A percentile compares a stretch with the other conserved stretches of the same genome.
Evolutionary conservation across 2,797 vertebrate species (phyloP).

Genomic region (Rhincodon typus): DNA sequence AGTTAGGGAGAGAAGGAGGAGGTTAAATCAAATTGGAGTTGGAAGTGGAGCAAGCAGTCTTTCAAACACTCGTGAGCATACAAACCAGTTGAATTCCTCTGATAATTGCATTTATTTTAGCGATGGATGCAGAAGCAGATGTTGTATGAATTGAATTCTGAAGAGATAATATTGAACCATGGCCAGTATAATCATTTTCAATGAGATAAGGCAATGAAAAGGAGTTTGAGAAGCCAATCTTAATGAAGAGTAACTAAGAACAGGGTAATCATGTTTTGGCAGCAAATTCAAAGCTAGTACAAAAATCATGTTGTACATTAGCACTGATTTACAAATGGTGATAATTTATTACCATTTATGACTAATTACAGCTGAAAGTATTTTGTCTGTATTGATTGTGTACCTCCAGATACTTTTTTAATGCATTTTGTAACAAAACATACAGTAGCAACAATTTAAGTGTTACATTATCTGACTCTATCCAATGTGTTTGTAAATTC

Average conservation of each 20-base stretch:
- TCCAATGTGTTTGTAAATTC: background rate
- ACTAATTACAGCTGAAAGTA: background rate
- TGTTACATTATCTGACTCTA: too few relatives aligned
- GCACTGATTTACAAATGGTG: background rate
- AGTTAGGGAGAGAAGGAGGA: too few relatives aligned
- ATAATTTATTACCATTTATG: background rate
- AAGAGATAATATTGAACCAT: conserved; percentile 24
- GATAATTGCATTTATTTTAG: conserved; percentile 14
- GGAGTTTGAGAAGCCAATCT: background rate
- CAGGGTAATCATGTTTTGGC: conserved; percentile 3
- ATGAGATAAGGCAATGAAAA: conserved; percentile 28
- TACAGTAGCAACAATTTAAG: background rate
- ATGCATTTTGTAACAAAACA: background rate
- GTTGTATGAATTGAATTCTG: conserved; percentile 3
- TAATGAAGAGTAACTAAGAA: conserved; percentile 15
- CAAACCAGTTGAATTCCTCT: background rate
- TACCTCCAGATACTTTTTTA: background rate
- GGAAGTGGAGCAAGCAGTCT: background rate
- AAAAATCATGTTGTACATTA: background rate
- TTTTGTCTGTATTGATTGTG: background rate
- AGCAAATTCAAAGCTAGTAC: background rate
- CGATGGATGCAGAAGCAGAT: conserved; percentile 26
- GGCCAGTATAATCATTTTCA: conserved; percentile 29
- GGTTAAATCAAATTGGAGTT: too few relatives aligned
- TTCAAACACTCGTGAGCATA: background rate